phyloP scores from a whole-genome alignment of 2,113 vertebrate genomes.

The Gymnogyps californianus region DNA sequence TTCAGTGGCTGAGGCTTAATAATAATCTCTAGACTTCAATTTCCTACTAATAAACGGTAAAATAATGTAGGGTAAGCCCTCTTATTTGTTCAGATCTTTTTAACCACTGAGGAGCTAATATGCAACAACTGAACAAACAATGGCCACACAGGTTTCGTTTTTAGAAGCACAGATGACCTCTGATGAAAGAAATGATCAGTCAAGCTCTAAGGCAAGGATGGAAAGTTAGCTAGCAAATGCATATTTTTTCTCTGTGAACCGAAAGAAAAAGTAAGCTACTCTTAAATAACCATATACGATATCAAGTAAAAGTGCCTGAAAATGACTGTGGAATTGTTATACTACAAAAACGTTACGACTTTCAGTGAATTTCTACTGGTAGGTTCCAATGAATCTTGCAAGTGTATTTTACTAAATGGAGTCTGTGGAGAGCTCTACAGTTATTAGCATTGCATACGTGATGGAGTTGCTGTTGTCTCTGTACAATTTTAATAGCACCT shows the following conservation, averaged over 20 bases:
- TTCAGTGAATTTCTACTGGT: neutral
- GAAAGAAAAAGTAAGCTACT: neutral
- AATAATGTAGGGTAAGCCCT: slow-evolving; percentile 71
- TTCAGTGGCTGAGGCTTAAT: slow-evolving; percentile 66
- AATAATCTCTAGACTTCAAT: slow-evolving; percentile 78
- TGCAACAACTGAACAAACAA: slow-evolving; percentile 88
- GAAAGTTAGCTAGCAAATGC: neutral
- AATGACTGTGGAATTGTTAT: neutral
- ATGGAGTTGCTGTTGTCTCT: neutral
- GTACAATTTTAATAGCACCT: neutral
- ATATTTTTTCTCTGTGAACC: neutral
- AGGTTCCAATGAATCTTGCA: neutral
- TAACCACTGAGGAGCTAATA: slow-evolving; percentile 77
- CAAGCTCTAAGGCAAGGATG: neutral
- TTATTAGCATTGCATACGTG: accelerated
- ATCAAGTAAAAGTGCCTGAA: neutral
- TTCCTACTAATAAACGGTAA: slow-evolving; percentile 80
- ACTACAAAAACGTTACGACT: neutral
- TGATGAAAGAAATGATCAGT: slow-evolving; percentile 65
- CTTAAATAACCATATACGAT: neutral
- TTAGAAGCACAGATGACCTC: slow-evolving; percentile 56
- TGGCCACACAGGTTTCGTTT: slow-evolving; percentile 67
- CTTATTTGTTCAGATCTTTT: slow-evolving; percentile 75
- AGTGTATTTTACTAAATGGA: neutral
- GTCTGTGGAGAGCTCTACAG: neutral